phyloP scores from a whole-genome alignment of 2,888 invertebrate species.

The Drosophila quinaria region DNA sequence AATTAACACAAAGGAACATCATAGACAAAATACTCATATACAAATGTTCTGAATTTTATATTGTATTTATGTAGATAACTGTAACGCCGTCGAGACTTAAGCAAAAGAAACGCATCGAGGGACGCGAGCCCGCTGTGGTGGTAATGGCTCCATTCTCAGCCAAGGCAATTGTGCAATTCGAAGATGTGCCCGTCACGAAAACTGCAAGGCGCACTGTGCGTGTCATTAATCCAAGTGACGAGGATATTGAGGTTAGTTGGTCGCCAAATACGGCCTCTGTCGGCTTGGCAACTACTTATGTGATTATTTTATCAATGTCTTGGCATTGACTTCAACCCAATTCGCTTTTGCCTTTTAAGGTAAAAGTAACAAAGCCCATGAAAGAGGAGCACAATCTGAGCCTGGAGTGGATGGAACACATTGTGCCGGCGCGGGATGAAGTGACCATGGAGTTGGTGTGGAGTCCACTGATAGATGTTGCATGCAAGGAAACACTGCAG shows the following conservation, averaged over 20 bases:
- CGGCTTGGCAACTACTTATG: slow-evolving; percentile 48
- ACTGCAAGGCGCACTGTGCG: slow-evolving; percentile 87
- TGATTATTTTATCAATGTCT: slow-evolving; percentile 66
- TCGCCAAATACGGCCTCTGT: slow-evolving; percentile 12
- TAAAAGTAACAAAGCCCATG: slow-evolving; percentile 86
- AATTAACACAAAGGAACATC: slow-evolving; percentile 1
- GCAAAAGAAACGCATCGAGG: slow-evolving; percentile 83
- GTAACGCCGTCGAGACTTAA: slow-evolving; percentile 84
- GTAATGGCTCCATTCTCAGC: slow-evolving; percentile 89
- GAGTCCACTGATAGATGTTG: slow-evolving; percentile 88
- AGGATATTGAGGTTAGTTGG: slow-evolving; percentile 85
- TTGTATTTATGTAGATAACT: slow-evolving; percentile 71
- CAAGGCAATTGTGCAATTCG: slow-evolving; percentile 89
- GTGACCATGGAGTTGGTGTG: slow-evolving; percentile 88
- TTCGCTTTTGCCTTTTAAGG: slow-evolving; percentile 80
- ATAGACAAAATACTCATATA: background rate
- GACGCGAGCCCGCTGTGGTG: slow-evolving; percentile 85
- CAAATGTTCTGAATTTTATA: background rate
- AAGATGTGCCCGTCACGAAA: slow-evolving; percentile 88
- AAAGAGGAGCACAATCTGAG: slow-evolving; percentile 87
- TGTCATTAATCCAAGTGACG: slow-evolving; percentile 87
- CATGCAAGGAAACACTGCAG: slow-evolving; percentile 88
- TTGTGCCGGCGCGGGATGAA: slow-evolving; percentile 87
- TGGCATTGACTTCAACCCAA: slow-evolving; percentile 7
- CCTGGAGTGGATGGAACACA: slow-evolving; percentile 87